Evolutionary conservation across 1,140 invertebrate species (phyloP), one percentile per base, ranked within the genome.

Genomic region (Pseudomyrmex cubaensis): DNA sequence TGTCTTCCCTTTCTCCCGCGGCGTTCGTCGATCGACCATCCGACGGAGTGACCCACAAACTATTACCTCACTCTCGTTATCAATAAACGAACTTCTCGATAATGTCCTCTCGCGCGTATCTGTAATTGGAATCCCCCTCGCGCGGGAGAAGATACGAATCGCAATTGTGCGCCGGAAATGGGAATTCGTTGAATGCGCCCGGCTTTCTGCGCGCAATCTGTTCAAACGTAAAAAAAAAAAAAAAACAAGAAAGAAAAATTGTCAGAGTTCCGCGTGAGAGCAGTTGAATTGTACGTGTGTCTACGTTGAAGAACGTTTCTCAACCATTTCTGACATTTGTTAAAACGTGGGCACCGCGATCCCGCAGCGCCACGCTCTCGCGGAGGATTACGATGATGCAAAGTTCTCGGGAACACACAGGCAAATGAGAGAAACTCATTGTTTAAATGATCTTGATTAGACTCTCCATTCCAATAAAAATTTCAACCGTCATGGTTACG

Each of bases 21-120:
- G 12, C 46, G 57, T 66, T 13, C n/a, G 54, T 77, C 22, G 46
- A 77, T 77, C 74, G 10, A 9, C 57, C 7, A 22, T 76, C 48
- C 8, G 66, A 67, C 48, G 62, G 35, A 35, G 35, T 44, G 61
- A 77, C 48, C 74, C 48, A 25, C 66, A 77, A 76, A 66, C 74
- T 76, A 54, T 76, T 76, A 76, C 61, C 61, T 66, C 74, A 54
- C 48, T 56, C 62, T 56, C 62, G 48, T 46, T 54, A 63, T 77
- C 74, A 77, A 75, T 54, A 46, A 76, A 76, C 35, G 62, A 77
- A 77, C 62, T 25, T n/a, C 22, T 77, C 74, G 74, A 77, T 77
- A 77, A 77, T 77, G 61, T 77, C 48, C 62, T 66, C 25, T 66
- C 25, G 74, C 12, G 61, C 46, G 48, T 76, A 64, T 76, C 73